Percentiles rank a stretch among this genome's conserved stretches.
Evolutionary conservation across 2,113 vertebrate species (phyloP).

Genomic region (Origma solitaria): DNA sequence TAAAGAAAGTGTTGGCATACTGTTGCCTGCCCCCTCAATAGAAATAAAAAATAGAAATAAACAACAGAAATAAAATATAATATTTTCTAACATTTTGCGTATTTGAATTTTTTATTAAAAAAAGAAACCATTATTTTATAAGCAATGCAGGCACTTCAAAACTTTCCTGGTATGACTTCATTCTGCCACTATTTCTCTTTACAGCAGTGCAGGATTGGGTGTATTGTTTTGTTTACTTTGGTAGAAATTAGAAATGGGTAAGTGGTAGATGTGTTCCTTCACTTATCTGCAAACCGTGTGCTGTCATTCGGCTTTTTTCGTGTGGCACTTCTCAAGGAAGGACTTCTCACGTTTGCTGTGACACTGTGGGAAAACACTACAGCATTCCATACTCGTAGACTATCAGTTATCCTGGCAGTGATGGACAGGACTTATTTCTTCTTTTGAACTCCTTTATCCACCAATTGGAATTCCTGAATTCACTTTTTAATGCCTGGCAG

Average conservation of each 20-base stretch:
- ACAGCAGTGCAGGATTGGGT: neutral
- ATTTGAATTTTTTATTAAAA: neutral
- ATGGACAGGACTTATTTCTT: neutral
- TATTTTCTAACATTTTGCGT: neutral
- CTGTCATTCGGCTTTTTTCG: neutral
- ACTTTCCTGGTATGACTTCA: neutral
- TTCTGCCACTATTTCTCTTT: neutral
- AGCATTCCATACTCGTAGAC: neutral
- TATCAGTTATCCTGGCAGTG: neutral
- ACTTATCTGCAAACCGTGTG: neutral
- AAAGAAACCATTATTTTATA: neutral
- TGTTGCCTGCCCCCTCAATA: neutral
- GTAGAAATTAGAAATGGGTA: neutral
- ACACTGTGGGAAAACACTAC: neutral
- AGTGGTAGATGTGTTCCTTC: neutral
- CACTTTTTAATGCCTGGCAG: neutral
- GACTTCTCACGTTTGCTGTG: neutral
- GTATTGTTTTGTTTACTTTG: neutral
- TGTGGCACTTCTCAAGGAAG: neutral
- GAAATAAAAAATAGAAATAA: too few relatives aligned
- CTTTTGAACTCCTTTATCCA: neutral
- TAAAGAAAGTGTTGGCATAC: neutral
- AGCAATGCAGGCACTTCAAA: neutral
- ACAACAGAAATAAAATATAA: neutral
- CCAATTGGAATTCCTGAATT: neutral